Evolutionary conservation across 2,888 invertebrate genomes (phyloP), one percentile per base, ranked within the genome.

Genomic region (Stratiomys singularior): DNA sequence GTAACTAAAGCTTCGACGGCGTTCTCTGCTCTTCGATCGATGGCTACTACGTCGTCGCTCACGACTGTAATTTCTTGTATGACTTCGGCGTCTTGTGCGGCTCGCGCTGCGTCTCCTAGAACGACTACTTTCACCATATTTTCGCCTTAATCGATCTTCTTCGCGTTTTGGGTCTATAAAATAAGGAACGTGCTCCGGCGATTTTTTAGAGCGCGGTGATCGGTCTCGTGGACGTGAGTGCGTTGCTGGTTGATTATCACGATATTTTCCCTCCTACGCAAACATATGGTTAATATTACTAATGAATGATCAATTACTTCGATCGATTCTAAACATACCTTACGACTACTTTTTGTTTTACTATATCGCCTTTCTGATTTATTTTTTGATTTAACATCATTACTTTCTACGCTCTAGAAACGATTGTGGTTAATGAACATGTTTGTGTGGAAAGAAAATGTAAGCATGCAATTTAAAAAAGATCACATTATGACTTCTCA

Each of bases 101-200:
- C 78, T 74, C 18, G 76, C 74, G n/a, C 60, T 37, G 3, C 37
- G 27, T 74, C 58, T 47, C n/a, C 78, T 1, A 69, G 72, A 47
- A 11, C 56, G 52, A 46, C 46, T 76, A 44, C 46, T 64, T 3
- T 9, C 4, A 76, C 47, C 5, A 7, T 37, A 15, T 44, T 77
- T 78, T 25, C 46, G 28, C 30, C 77, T 76, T 44, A 82, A 63
- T 27, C 83, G 81, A 72, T 83, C 82, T 28, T 72, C 78, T 78
- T 83, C 83, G 28, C 82, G 81, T 52, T 79, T 76, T 46, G 81
- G 78, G 79, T 83, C 83, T 13, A 78, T 63, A 52, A 80, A 83
- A 47, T 83, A 83, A 5, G 82, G 82, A 64, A 79, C n/a, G 77
- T 81, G 82, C 47, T 82, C 82, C 0, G 76, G 46, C 5, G 79